Evolutionary conservation across 1,140 invertebrate genomes (phyloP), one percentile per base, ranked within the genome.

Genomic region (Hormaphis cornu): DNA sequence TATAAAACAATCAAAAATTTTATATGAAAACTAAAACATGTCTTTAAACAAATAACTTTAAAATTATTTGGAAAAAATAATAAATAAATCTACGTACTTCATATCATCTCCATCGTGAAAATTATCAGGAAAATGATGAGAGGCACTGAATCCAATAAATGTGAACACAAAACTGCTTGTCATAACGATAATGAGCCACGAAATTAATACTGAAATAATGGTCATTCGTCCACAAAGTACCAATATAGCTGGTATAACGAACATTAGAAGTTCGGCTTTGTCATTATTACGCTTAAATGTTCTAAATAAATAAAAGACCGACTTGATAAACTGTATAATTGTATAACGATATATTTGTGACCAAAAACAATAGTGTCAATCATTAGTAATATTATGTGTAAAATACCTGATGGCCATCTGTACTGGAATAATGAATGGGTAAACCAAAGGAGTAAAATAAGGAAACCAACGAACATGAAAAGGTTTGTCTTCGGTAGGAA

Each of bases 41-140:
- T n/a, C n/a, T n/a, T n/a, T n/a, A n/a, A n/a, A n/a, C n/a, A n/a
- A n/a, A n/a, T n/a, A n/a, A n/a, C n/a, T n/a, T n/a, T n/a, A n/a
- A n/a, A n/a, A n/a, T n/a, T n/a, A n/a, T n/a, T n/a, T n/a, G n/a
- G n/a, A n/a, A n/a, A n/a, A n/a, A n/a, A n/a, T n/a, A n/a, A n/a
- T n/a, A n/a, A n/a, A n/a, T n/a, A n/a, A n/a, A n/a, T n/a, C n/a
- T n/a, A n/a, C 6, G 76, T 80, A 85, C 82, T 80, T 79, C 48
- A 83, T 76, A 71, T 81, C 77, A 76, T 93, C 90, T 5, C 90
- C 89, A 75, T 92, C 89, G 73, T 92, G 90, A 76, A 89, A 90
- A 61, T 89, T 86, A 33, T 89, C 82, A 0, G 89, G 89, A 79
- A 90, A 88, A 78, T 92, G 89, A 82, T 93, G 90, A 37, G 85